These are phyloP conservation scores for Drosophila repleta DNA, from an alignment of 1,140 invertebrate species.

Conservation along the genomic window DNA sequence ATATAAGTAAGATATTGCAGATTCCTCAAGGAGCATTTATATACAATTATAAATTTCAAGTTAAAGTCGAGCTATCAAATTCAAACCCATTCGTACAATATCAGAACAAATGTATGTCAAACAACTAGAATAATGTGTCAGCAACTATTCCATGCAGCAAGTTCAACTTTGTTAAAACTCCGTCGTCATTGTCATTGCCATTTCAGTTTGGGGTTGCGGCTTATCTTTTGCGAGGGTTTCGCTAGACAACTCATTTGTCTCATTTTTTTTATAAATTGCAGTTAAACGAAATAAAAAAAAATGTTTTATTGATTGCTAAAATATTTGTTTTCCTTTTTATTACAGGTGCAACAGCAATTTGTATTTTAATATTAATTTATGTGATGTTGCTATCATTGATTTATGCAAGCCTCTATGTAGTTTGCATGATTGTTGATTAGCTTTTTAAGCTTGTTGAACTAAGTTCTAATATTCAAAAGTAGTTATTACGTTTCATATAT, in stretches of 20 bases:
- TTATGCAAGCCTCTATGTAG: conserved; percentile 25
- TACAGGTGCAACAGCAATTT: conserved; percentile 15
- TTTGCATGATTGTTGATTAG: conserved; percentile 2
- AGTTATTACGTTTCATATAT: too few species aligned
- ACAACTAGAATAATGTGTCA: conserved; percentile 1
- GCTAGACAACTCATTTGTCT: conserved; percentile 1
- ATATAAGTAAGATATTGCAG: too few species aligned
- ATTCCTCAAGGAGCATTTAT: too few species aligned
- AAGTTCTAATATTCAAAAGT: too few species aligned
- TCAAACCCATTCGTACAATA: too few species aligned
- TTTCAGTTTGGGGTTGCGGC: conserved; percentile 4
- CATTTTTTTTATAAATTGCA: conserved; percentile 8
- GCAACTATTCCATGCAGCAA: neutral
- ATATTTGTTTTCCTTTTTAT: neutral
- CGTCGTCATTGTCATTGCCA: conserved; percentile 10
- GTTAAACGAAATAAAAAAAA: neutral
- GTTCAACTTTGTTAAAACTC: neutral
- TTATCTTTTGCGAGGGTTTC: neutral
- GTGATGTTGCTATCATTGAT: conserved; percentile 36
- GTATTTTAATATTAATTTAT: conserved; percentile 36
- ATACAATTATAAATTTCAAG: too few species aligned
- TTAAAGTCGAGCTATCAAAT: too few species aligned
- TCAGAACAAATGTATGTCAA: neutral
- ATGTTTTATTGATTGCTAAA: conserved; percentile 8
- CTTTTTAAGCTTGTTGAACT: too few species aligned